Percentiles rank a stretch among this genome's conserved stretches.
phyloP scores from a whole-genome alignment of 2,888 invertebrate genomes.

The Troides aeacus region DNA sequence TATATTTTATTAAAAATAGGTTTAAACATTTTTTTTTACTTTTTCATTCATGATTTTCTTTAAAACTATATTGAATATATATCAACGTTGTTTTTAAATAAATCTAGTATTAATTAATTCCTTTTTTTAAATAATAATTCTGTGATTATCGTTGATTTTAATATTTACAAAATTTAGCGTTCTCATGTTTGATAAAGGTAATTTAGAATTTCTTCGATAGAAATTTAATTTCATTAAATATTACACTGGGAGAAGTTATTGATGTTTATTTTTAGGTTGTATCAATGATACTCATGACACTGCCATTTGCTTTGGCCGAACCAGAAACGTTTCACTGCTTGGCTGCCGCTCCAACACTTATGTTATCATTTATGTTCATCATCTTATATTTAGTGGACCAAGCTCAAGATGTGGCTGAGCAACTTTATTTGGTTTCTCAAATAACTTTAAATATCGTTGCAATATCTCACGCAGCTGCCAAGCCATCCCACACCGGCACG shows the following conservation, averaged over 20 bases:
- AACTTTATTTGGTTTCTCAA: conserved; percentile 58
- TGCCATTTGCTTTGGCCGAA: conserved; percentile 58
- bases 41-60: neutral
- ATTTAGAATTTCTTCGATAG: neutral
- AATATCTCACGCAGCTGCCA: conserved; percentile 42
- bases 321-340: conserved; percentile 59
- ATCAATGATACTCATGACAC: conserved; percentile 67
- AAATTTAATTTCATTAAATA: neutral
- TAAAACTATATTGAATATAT: neutral
- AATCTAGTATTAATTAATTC: neutral
- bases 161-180: neutral
- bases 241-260: conserved; percentile 19
- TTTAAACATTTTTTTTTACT: neutral
- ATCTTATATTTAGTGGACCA: conserved; percentile 72
- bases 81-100: neutral
- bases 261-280: conserved; percentile 72
- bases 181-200: neutral
- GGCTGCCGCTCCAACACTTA: conserved; percentile 63
- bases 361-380: conserved; percentile 65
- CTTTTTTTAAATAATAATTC: neutral
- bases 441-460: conserved; percentile 47
- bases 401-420: conserved; percentile 68
- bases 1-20: neutral
- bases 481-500: conserved; percentile 40
- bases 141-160: neutral